A percentile compares a stretch with the other conserved stretches of the same genome.
Evolutionary conservation across 2,888 invertebrate genomes (phyloP).

Genomic region (Drosophila siamana): DNA sequence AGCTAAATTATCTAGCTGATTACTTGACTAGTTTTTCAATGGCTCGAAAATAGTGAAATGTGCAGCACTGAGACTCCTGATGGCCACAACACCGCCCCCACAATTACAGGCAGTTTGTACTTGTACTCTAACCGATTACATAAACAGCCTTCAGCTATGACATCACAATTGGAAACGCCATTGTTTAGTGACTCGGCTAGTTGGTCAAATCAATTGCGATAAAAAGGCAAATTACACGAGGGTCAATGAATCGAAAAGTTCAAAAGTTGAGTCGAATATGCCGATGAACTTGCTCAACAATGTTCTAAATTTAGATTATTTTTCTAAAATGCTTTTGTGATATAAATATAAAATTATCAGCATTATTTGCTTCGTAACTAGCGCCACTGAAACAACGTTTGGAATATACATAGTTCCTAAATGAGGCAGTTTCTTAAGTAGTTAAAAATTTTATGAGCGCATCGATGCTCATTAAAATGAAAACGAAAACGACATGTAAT

Average conservation of each 20-base stretch:
- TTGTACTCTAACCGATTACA: constrained; percentile 5
- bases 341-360: neutral
- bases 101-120: constrained; percentile 7
- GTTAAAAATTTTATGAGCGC: too few relatives aligned
- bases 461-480: too few relatives aligned
- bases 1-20: neutral
- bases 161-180: neutral
- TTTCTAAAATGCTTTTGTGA: too few relatives aligned
- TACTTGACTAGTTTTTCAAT: neutral
- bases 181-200: neutral
- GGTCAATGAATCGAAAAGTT: neutral
- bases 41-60: neutral
- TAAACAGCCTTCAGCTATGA: neutral
- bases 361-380: neutral
- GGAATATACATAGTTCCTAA: too few relatives aligned
- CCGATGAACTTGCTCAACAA: neutral
- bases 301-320: too few relatives aligned
- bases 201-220: neutral
- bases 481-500: too few relatives aligned
- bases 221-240: neutral
- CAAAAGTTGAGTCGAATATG: neutral
- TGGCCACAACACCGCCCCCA: constrained; percentile 3
- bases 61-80: neutral
- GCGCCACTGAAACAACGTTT: too few relatives aligned
- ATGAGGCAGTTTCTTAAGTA: too few relatives aligned